Conservation (phyloP, 2,113 vertebrate species). For the Guaruba guarouba region DNA sequence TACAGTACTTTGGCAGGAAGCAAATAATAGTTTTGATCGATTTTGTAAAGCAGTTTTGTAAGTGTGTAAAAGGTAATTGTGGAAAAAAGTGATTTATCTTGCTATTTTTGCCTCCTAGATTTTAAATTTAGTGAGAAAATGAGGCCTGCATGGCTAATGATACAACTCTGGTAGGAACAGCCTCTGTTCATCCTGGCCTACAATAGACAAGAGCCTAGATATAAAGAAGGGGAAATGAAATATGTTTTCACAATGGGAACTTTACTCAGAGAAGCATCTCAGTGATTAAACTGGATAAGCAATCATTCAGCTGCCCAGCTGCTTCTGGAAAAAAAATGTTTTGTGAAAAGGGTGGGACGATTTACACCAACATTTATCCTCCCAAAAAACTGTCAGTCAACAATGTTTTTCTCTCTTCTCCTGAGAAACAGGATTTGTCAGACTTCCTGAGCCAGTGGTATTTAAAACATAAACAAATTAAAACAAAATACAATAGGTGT, state of each 20-base stretch:
- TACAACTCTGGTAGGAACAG: background rate
- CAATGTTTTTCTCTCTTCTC: slow-evolving; percentile 34
- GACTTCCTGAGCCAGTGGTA: slow-evolving; percentile 21
- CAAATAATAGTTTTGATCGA: background rate
- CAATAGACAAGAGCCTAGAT: background rate
- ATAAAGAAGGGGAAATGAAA: background rate
- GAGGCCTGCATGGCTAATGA: background rate
- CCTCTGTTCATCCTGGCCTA: background rate
- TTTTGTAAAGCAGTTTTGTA: background rate
- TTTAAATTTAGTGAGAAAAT: background rate
- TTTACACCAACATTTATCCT: background rate
- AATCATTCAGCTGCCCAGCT: background rate
- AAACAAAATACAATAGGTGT: background rate
- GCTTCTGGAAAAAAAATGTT: background rate
- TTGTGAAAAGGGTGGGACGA: background rate
- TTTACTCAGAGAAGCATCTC: background rate
- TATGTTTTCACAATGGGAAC: background rate
- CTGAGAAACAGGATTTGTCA: slow-evolving; percentile 50
- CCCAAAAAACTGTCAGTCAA: slow-evolving; percentile 2
- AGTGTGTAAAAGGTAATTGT: background rate
- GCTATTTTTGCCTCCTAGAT: background rate
- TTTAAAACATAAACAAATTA: slow-evolving; percentile 48
- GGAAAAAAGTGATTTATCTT: background rate
- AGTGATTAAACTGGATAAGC: background rate
- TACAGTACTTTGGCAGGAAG: rapidly evolving